These are phyloP conservation scores for Sitta carolinensis DNA, from an alignment of 2,797 vertebrate genomes.

Conservation along the genomic window DNA sequence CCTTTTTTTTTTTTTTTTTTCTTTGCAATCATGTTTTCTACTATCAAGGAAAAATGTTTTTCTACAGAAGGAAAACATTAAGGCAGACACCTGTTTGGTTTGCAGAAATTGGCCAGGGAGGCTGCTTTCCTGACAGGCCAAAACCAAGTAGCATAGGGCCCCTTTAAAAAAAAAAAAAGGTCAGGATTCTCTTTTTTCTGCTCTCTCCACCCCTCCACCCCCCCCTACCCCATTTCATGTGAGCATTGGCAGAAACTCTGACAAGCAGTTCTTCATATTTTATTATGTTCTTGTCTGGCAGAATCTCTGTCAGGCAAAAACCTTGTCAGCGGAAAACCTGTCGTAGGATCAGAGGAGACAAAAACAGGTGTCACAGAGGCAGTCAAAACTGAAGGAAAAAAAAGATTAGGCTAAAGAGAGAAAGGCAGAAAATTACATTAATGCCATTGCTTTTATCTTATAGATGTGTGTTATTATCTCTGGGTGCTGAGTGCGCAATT, in stretches of 20 bases:
- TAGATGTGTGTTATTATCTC: constrained; percentile 87
- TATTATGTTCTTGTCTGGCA: constrained; percentile 94
- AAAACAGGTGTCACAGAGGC: constrained; percentile 96
- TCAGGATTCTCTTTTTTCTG: constrained; percentile 58
- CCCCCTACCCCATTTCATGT: constrained; percentile 76
- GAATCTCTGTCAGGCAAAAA: constrained; percentile 91
- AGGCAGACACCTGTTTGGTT: constrained; percentile 88
- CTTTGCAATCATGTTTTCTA: constrained; percentile 24
- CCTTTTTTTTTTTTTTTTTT: neutral
- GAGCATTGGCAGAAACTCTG: constrained; percentile 90
- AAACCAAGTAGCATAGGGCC: constrained; percentile 79
- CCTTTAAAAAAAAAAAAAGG: constrained; percentile 76
- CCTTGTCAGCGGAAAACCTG: constrained; percentile 90
- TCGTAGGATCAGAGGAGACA: constrained; percentile 92
- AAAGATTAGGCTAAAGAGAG: constrained; percentile 86
- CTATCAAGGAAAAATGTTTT: neutral
- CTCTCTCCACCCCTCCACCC: too few species aligned
- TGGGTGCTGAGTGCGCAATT: constrained; percentile 85
- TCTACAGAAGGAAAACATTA: constrained; percentile 70
- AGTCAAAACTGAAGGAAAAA: constrained; percentile 83
- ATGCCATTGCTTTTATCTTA: constrained; percentile 90
- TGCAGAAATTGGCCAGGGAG: constrained; percentile 63
- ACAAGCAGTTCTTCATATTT: constrained; percentile 97
- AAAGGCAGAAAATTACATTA: constrained; percentile 88
- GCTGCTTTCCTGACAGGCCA: constrained; percentile 68